Evolutionary conservation across 2,888 invertebrate species (phyloP).

Genomic region (Himalopsyche japonica): DNA sequence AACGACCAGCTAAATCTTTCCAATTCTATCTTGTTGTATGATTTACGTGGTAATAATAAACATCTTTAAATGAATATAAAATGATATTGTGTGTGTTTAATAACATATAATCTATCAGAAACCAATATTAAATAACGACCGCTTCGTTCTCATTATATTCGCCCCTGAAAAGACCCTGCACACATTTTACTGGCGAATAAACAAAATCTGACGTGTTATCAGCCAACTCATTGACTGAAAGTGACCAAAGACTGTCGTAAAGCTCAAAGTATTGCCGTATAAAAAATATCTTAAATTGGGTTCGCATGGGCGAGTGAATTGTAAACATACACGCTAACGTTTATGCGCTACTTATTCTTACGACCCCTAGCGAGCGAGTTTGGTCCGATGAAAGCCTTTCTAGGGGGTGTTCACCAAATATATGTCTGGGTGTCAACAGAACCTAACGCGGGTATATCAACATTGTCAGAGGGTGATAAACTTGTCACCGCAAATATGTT

Average conservation of each 20-base stretch:
- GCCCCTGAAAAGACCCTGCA: too few species aligned
- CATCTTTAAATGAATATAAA: too few species aligned
- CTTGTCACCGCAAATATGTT: background rate
- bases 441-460: background rate
- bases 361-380: background rate
- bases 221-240: too few species aligned
- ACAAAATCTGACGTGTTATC: too few species aligned
- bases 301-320: background rate
- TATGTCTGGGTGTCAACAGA: background rate
- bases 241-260: background rate
- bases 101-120: too few species aligned
- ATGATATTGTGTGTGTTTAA: too few species aligned
- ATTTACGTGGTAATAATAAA: too few species aligned
- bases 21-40: too few species aligned
- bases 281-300: background rate
- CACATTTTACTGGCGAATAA: too few species aligned
- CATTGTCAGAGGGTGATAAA: background rate
- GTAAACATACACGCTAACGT: background rate
- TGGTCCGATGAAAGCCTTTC: background rate
- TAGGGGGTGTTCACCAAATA: background rate
- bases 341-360: background rate
- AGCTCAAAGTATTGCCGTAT: background rate
- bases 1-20: too few species aligned
- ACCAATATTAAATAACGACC: too few species aligned
- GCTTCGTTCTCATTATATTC: too few species aligned